Evolutionary conservation across 2,888 invertebrate genomes (phyloP), one percentile per base, ranked within the genome.

Genomic region (Belgica antarctica): DNA sequence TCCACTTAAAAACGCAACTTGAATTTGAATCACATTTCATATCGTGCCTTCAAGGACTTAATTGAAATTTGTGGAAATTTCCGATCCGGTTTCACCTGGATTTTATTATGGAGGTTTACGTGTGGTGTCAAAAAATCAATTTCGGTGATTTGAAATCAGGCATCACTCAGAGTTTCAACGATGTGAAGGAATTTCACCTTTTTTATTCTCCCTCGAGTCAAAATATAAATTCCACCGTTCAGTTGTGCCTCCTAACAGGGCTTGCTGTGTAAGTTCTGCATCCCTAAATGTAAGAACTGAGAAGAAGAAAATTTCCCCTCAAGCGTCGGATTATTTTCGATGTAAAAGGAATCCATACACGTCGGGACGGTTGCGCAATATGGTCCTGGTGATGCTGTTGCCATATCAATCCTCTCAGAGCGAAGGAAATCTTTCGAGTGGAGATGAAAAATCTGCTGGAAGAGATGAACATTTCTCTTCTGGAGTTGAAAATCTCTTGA

Each of bases 71-170:
- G 12, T 31, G 12, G 34, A 31, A 31, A 31, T 31, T 8, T 31
- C 34, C 12, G 7, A 31, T 31, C 15, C 15, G 10, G 3, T 41
- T 41, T 41, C 3, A 7, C n/a, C n/a, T n/a, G n/a, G n/a, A n/a
- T n/a, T n/a, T n/a, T n/a, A n/a, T n/a, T n/a, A n/a, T n/a, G n/a
- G n/a, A n/a, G n/a, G n/a, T n/a, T 41, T 41, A 41, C 52, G 52
- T n/a, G 52, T 52, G 52, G 52, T 52, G 52, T 52, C 52, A 52
- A 52, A 52, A 31, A 52, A 52, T 52, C 52, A 52, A 52, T 52
- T 52, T 52, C 22, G 12, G 22, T 52, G 52, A 17, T 52, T 52
- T 17, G 52, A 52, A 52, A 52, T 52, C 52, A 52, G 52, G 34
- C 12, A 31, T 31, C 34, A 31, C 12, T 52, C 52, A 52, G 22